Evolutionary conservation across 2,888 invertebrate species (phyloP).

Genomic region (Nasonovia ribisnigri): DNA sequence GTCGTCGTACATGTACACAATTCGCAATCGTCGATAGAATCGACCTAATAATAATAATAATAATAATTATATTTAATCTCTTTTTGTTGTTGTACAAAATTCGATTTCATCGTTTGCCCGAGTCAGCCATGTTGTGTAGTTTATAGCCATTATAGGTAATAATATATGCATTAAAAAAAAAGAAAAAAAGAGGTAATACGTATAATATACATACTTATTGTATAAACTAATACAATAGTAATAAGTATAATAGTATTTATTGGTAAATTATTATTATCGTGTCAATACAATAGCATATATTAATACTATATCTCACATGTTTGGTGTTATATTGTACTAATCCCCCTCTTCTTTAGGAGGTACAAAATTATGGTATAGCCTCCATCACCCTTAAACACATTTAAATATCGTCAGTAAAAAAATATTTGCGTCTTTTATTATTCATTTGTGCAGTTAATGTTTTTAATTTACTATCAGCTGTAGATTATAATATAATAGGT

Average conservation of each 20-base stretch:
- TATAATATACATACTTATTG: no score
- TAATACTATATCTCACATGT: neutral
- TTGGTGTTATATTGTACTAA: neutral
- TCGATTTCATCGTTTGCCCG: neutral
- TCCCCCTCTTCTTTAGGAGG: neutral
- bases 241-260: neutral
- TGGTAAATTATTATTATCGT: neutral
- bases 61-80: neutral
- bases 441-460: neutral
- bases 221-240: neutral
- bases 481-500: neutral
- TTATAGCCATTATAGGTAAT: neutral
- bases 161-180: neutral
- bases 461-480: neutral
- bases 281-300: neutral
- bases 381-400: neutral
- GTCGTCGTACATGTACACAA: neutral
- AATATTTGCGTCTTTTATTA: neutral
- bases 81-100: neutral
- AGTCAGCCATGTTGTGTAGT: neutral
- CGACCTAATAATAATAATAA: neutral
- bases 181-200: no score
- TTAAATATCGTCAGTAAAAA: neutral
- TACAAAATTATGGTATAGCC: neutral
- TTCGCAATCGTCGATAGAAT: neutral